phyloP scores from a whole-genome alignment of 1,140 invertebrate genomes.

The Proctacanthus coquilletti region DNA sequence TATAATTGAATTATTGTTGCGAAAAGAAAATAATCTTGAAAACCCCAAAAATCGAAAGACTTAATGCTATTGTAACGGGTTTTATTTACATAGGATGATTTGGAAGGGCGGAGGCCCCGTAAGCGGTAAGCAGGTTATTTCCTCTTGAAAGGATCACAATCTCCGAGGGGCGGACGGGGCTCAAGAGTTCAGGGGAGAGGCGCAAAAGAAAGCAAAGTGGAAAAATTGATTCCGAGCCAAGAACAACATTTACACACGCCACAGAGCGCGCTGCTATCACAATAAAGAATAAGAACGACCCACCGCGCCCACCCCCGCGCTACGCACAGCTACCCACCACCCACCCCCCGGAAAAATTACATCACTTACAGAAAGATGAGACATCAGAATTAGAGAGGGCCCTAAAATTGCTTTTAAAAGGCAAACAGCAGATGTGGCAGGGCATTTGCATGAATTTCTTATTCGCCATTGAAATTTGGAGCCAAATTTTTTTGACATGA shows the following conservation, averaged over 20 bases:
- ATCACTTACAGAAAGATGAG: conserved; percentile 1
- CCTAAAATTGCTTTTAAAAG: conserved; percentile 1
- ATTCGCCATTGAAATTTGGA: not conserved
- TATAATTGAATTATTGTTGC: conserved; percentile 1
- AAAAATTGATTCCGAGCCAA: conserved; percentile 1
- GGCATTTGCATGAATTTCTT: conserved; percentile 1
- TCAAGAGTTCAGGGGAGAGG: not conserved
- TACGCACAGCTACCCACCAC: no score
- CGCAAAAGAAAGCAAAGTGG: not conserved
- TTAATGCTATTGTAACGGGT: conserved; percentile 1
- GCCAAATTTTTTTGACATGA: not conserved
- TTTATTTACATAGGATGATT: conserved; percentile 1
- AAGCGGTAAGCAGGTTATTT: not conserved
- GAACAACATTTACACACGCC: not conserved
- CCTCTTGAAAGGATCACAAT: not conserved
- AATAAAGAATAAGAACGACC: no score
- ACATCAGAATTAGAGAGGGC: not conserved
- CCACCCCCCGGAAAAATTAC: no score
- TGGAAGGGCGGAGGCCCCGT: no score
- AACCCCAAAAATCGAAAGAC: conserved; percentile 1
- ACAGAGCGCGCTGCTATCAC: no score
- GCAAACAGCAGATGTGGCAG: not conserved
- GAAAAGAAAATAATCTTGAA: conserved; percentile 1
- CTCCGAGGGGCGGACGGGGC: not conserved
- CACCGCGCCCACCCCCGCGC: no score